phyloP scores from a whole-genome alignment of 2,113 vertebrate species.

The Chionomys nivalis region DNA sequence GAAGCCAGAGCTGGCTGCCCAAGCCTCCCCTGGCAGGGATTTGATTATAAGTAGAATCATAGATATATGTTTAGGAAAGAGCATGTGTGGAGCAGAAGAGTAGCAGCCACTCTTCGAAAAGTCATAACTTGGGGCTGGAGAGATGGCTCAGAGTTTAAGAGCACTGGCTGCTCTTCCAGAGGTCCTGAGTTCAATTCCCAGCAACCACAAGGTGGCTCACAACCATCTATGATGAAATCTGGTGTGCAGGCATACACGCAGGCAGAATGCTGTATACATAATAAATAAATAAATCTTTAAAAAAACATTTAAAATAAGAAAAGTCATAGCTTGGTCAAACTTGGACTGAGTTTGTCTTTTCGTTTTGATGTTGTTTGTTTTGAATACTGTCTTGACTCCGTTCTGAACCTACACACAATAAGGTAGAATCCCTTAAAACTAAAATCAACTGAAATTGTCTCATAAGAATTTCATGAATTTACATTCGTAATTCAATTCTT shows the following conservation, averaged over 20 bases:
- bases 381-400: background rate
- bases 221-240: no score
- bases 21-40: background rate
- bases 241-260: no score
- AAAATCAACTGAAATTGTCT: constrained; percentile 7
- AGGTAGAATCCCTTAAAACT: constrained; percentile 27
- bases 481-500: constrained; percentile 9
- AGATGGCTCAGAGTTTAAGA: no score
- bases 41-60: background rate
- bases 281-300: no score
- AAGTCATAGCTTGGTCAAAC: background rate
- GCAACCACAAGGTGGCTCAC: no score
- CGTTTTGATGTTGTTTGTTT: background rate
- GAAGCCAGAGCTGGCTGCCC: background rate
- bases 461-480: constrained; percentile 22
- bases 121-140: no score
- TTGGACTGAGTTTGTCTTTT: background rate
- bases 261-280: no score
- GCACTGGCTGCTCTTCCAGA: no score
- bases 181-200: no score
- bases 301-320: no score
- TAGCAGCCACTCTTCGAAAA: background rate
- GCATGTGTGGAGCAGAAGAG: background rate
- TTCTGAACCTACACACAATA: background rate
- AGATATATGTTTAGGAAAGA: background rate